A percentile compares a stretch with the other conserved stretches of the same genome.
phyloP scores from a whole-genome alignment of 1,140 invertebrate species.

The Cydia fagiglandana region DNA sequence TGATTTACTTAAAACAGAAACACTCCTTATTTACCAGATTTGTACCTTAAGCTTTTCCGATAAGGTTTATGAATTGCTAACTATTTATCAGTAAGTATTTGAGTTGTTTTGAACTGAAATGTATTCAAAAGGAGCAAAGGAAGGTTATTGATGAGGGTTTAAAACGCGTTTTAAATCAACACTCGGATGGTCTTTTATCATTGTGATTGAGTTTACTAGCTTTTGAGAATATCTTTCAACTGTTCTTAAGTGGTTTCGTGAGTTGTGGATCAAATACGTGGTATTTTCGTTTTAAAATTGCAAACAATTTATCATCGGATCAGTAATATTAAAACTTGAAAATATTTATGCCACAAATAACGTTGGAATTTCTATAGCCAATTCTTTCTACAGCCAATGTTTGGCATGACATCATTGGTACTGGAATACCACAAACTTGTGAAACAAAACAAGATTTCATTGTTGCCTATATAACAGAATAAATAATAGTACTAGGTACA shows the following conservation, averaged over 20 bases:
- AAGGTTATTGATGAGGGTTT: slow-evolving; percentile 5
- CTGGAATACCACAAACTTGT: too few species aligned
- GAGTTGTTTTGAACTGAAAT: not conserved
- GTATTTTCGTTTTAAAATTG: not conserved
- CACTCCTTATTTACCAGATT: too few species aligned
- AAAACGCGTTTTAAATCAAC: slow-evolving; percentile 25
- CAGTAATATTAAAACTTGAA: not conserved
- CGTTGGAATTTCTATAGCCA: too few species aligned
- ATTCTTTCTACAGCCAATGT: too few species aligned
- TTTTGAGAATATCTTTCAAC: slow-evolving; percentile 4
- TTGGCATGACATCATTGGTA: too few species aligned
- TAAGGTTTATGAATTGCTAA: too few species aligned
- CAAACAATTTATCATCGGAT: not conserved
- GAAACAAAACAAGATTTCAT: too few species aligned
- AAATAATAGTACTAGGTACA: too few species aligned
- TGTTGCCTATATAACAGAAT: too few species aligned
- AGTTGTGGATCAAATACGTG: too few species aligned
- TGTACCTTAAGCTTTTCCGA: too few species aligned
- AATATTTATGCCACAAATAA: too few species aligned
- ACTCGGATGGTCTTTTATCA: slow-evolving; percentile 16
- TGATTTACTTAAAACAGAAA: not conserved
- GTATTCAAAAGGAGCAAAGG: not conserved
- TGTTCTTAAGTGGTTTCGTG: not conserved
- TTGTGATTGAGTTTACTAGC: slow-evolving; percentile 25
- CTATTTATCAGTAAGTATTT: not conserved